These are phyloP conservation scores for Maniola hyperantus DNA, from an alignment of 2,888 invertebrate genomes.

Conservation along the genomic window DNA sequence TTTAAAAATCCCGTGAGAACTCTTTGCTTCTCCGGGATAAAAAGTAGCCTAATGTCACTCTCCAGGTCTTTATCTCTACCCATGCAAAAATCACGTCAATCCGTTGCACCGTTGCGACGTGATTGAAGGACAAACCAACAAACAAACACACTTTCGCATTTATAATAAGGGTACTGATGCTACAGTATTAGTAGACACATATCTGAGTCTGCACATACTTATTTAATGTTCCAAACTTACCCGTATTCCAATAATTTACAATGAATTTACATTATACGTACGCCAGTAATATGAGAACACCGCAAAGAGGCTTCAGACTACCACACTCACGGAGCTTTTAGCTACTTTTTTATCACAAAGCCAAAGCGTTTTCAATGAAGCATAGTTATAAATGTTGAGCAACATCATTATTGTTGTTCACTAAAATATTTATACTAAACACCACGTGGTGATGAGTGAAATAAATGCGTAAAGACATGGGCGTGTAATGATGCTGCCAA, in stretches of 20 bases:
- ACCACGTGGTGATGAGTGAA: slow-evolving; percentile 22
- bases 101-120: no score
- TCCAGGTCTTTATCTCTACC: no score
- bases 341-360: not conserved
- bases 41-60: no score
- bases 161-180: no score
- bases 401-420: not conserved
- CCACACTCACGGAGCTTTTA: not conserved
- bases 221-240: not conserved
- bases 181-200: no score
- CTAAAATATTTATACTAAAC: not conserved
- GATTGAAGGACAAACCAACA: no score
- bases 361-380: not conserved
- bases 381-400: no score
- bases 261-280: not conserved
- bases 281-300: not conserved
- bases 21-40: no score
- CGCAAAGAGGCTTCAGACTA: no score
- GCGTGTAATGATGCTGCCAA: slow-evolving; percentile 37
- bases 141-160: no score
- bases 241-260: not conserved
- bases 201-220: not conserved
- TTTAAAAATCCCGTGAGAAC: no score
- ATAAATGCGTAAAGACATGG: slow-evolving; percentile 29
- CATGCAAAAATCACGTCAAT: no score